Evolutionary conservation across 2,797 vertebrate genomes (phyloP).

Genomic region (Coluber constrictor): DNA sequence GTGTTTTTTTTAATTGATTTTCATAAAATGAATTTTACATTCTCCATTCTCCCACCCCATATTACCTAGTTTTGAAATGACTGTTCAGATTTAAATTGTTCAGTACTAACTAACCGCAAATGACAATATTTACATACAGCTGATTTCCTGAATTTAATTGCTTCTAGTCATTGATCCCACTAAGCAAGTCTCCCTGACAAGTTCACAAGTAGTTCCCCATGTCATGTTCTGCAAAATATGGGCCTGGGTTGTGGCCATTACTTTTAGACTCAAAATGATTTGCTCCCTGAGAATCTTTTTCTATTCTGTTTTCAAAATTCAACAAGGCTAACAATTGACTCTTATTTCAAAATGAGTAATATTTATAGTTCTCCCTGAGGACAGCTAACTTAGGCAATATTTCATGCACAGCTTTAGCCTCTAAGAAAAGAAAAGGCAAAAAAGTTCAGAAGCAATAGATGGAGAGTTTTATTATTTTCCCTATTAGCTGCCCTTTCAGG

Average conservation of each 20-base stretch:
- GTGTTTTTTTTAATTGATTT: background rate
- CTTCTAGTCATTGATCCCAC: background rate
- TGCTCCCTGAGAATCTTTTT: background rate
- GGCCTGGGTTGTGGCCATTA: background rate
- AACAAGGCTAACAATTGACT: background rate
- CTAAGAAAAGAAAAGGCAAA: background rate
- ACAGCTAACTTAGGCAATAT: background rate
- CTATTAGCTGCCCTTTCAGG: background rate
- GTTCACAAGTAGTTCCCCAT: background rate
- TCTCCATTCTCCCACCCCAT: background rate
- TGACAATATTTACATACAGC: background rate
- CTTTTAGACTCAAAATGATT: background rate
- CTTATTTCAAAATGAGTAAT: background rate
- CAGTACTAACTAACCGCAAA: background rate
- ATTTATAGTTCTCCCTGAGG: background rate
- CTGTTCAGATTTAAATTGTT: background rate
- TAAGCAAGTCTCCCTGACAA: background rate
- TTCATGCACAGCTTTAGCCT: background rate
- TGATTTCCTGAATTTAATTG: background rate
- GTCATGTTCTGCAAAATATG: background rate
- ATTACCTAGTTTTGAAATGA: background rate
- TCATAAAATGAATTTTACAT: background rate
- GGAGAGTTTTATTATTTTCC: background rate
- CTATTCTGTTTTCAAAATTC: background rate
- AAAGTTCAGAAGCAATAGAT: background rate